A percentile compares a stretch with the other conserved stretches of the same genome.
These are phyloP conservation scores for Jaculus jaculus DNA, from an alignment of 2,113 vertebrate genomes.

Conservation along the genomic window DNA sequence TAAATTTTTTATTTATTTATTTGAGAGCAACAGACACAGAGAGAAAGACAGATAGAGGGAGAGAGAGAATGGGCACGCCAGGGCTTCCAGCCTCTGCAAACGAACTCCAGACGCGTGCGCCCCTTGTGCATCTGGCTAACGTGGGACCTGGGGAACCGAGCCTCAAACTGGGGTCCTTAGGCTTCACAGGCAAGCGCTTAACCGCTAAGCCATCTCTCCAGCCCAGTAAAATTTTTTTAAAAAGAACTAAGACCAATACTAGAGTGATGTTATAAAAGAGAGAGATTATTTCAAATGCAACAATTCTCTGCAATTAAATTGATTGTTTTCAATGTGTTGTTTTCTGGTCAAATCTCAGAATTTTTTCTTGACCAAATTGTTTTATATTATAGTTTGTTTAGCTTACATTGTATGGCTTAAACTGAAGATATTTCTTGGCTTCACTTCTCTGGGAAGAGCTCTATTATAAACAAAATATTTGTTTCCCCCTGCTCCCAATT, in stretches of 20 bases:
- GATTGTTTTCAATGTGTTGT: background rate
- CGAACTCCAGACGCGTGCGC: no score
- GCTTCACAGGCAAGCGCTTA: no score
- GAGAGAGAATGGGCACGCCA: no score
- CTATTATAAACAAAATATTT: background rate
- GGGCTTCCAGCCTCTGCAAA: no score
- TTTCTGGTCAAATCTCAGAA: conserved; percentile 35
- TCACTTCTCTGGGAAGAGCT: background rate
- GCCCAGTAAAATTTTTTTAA: no score
- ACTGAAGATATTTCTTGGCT: background rate
- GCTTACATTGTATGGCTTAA: background rate
- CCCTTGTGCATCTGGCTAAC: no score
- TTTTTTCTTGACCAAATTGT: conserved; percentile 36
- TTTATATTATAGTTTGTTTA: background rate
- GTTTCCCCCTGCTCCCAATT: background rate
- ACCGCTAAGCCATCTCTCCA: no score
- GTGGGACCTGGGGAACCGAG: no score
- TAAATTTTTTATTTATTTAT: no score
- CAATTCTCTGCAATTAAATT: background rate
- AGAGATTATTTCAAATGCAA: background rate
- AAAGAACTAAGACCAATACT: conserved; percentile 6
- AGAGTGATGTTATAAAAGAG: background rate
- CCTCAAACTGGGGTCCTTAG: no score
- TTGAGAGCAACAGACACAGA: no score
- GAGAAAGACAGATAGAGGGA: no score